Percentiles rank a stretch among this genome's conserved stretches.
These are phyloP conservation scores for Centroberyx gerrardi DNA, from an alignment of 2,797 vertebrate species.

Conservation along the genomic window DNA sequence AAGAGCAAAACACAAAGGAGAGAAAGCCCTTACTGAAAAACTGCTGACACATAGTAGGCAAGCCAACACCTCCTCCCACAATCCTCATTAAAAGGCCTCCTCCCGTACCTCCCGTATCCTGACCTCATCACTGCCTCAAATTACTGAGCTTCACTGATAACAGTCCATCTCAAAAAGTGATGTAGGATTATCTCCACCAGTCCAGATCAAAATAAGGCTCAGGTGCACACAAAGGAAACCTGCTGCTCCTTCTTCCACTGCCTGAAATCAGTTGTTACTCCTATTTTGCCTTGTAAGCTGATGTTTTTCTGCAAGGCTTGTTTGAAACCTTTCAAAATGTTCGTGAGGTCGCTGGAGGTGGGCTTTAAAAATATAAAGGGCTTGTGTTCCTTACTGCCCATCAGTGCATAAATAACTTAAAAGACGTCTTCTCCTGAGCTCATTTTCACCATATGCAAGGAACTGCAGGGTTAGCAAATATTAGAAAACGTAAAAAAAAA, in stretches of 20 bases:
- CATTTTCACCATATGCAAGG: not conserved
- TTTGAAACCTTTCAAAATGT: conserved; percentile 15
- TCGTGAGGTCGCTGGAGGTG: not conserved
- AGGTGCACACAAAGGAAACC: conserved; percentile 18
- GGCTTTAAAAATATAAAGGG: not conserved
- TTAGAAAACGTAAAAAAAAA: not conserved
- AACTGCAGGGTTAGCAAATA: not conserved
- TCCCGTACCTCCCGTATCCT: conserved; percentile 39
- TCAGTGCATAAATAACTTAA: conserved; percentile 16
- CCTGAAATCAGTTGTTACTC: not conserved
- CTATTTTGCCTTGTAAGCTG: too few relatives aligned
- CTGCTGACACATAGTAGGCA: conserved; percentile 28
- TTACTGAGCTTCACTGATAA: conserved; percentile 66
- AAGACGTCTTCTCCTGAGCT: not conserved
- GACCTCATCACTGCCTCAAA: conserved; percentile 71
- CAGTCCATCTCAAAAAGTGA: conserved; percentile 50
- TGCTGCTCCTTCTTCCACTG: conserved; percentile 15
- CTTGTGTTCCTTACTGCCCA: conserved; percentile 2
- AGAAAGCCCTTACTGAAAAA: conserved; percentile 37
- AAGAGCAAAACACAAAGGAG: conserved; percentile 27
- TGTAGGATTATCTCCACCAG: conserved; percentile 44
- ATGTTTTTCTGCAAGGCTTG: conserved; percentile 7
- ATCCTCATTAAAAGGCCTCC: conserved; percentile 67
- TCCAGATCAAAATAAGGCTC: conserved; percentile 33
- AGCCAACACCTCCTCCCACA: conserved; percentile 51